Evolutionary conservation across 2,797 vertebrate genomes (phyloP).

Genomic region (Sphenopsis melanotis): DNA sequence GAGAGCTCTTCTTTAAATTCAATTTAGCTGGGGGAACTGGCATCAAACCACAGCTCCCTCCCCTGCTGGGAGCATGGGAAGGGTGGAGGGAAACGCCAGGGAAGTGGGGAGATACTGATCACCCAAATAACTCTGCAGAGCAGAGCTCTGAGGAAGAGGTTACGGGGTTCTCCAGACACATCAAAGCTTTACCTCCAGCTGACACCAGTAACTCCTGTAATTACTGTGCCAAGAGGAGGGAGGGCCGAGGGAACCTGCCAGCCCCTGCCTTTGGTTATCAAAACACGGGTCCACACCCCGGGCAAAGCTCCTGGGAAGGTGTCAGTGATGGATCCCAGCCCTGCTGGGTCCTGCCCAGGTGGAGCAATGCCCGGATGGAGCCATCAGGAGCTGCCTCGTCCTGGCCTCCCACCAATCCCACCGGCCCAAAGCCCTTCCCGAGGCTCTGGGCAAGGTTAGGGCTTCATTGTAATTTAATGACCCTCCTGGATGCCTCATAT

Average conservation of each 20-base stretch:
- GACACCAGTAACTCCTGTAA: background rate
- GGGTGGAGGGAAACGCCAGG: background rate
- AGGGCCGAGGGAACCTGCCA: background rate
- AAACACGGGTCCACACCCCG: background rate
- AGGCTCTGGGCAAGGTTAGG: background rate
- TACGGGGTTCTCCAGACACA: slow-evolving; percentile 1
- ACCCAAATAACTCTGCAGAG: background rate
- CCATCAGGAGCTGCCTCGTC: background rate
- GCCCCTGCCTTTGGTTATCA: slow-evolving; percentile 8
- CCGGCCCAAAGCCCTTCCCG: background rate
- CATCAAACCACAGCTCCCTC: background rate
- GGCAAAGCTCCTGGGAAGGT: background rate
- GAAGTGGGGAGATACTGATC: background rate
- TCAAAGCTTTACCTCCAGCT: slow-evolving; percentile 42
- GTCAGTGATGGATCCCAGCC: slow-evolving; percentile 5
- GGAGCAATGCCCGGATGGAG: background rate
- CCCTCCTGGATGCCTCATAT: background rate
- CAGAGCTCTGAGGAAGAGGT: background rate
- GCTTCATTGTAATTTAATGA: background rate
- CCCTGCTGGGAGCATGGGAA: background rate
- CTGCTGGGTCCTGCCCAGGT: background rate
- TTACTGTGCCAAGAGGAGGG: background rate
- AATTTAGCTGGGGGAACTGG: background rate
- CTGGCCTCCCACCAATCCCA: background rate
- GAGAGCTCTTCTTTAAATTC: background rate